Evolutionary conservation across 2,797 vertebrate species (phyloP), one percentile per base, ranked within the genome.

Genomic region (Sitta carolinensis): DNA sequence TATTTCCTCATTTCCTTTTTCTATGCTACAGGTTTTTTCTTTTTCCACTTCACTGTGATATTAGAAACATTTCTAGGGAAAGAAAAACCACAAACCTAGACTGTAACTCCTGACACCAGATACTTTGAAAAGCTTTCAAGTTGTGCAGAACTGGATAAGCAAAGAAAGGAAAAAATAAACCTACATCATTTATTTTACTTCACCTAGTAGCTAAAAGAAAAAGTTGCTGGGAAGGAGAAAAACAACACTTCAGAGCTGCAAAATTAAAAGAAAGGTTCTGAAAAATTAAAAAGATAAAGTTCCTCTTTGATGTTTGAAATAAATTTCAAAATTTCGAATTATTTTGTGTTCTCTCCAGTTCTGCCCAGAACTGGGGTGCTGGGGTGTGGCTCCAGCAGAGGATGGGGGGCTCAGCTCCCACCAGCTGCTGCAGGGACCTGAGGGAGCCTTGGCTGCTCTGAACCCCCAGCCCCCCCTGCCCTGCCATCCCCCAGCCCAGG

Each of bases 41-140:
- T 80, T 74, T 75, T 54, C 58, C 40, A 10, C 42, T 89, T 87
- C 78, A 27, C 84, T 92, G 78, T 87, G 89, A 89, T 93, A 87
- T 83, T 93, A 47, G 94, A 91, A 95, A 94, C 76, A 83, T 80
- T 91, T 93, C 87, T 91, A 80, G 66, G 64, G 78, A 42, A 83
- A 90, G 89, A 83, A 86, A 70, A 63, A 66, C 27, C 82, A 94
- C 79, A 94, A 89, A 87, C 79, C 61, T 64, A 87, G 93, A 94
- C 89, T 61, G 84, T 87, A 93, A 61, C 87, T 92, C 66, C 72
- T 36, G 45, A 96, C 94, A 94, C 68, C 45, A 87, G 72, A 78
- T 75, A 67, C 84, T 93, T 91, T 93, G 94, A 96, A 94, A 95
- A 68, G 79, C 95, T 95, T 96, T 96, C 94, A 95, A 94, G 93